These are phyloP conservation scores for Pycnomerus fuliginosus DNA, from an alignment of 2,888 invertebrate genomes.

Conservation along the genomic window DNA sequence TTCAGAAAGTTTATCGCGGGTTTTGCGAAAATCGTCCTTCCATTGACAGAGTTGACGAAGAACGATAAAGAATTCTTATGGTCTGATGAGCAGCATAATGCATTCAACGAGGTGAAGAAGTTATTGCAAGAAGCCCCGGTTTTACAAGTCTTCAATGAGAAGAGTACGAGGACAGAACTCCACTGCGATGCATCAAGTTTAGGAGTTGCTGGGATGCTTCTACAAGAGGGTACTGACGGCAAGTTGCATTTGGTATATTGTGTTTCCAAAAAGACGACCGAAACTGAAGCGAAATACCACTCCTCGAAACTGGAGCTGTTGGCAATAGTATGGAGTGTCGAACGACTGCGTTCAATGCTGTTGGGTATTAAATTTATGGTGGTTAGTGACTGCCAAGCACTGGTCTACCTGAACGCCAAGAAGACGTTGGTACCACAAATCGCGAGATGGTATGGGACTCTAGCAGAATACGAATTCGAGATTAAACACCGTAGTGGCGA, in stretches of 20 bases:
- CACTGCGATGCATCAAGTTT: slow-evolving; percentile 25
- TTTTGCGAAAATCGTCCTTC: slow-evolving; percentile 30
- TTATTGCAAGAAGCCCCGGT: slow-evolving; percentile 16
- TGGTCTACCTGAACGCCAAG: slow-evolving; percentile 29
- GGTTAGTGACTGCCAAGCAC: slow-evolving; percentile 36
- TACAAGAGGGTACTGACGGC: slow-evolving; percentile 33
- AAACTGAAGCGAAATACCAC: slow-evolving; percentile 30
- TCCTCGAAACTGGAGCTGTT: slow-evolving; percentile 33
- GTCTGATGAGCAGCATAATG: slow-evolving; percentile 4
- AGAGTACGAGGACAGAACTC: slow-evolving; percentile 23
- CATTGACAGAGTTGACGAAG: slow-evolving; percentile 32
- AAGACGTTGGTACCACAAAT: slow-evolving; percentile 33
- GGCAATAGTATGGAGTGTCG: slow-evolving; percentile 32
- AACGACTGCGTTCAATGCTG: slow-evolving; percentile 31
- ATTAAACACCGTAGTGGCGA: slow-evolving; percentile 30
- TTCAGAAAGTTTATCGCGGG: slow-evolving; percentile 28
- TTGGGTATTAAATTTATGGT: slow-evolving; percentile 33
- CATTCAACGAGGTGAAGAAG: slow-evolving; percentile 20
- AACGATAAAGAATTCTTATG: slow-evolving; percentile 24
- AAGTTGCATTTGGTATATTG: slow-evolving; percentile 31
- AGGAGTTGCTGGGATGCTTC: slow-evolving; percentile 32
- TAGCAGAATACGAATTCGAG: slow-evolving; percentile 31
- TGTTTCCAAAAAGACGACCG: slow-evolving; percentile 32
- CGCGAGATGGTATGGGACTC: slow-evolving; percentile 27
- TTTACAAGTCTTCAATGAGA: slow-evolving; percentile 21